Evolutionary conservation across 2,888 invertebrate species (phyloP).

Genomic region (Calliscelio sp.): DNA sequence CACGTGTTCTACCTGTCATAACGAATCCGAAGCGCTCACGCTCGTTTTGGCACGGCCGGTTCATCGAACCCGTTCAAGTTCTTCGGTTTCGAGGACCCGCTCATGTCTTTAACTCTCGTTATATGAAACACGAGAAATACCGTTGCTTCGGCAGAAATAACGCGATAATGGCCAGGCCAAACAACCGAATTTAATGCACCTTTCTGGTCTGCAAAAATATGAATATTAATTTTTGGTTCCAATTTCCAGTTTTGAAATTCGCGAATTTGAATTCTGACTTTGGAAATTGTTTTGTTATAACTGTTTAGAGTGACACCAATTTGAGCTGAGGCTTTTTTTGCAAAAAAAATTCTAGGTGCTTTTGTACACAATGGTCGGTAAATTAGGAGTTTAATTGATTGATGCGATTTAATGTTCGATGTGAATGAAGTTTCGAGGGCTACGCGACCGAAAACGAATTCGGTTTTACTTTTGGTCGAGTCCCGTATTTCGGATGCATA

Average conservation of each 20-base stretch:
- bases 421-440: slow-evolving; percentile 57
- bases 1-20: slow-evolving; percentile 65
- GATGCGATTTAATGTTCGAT: too few relatives aligned
- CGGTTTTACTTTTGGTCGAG: slow-evolving; percentile 83
- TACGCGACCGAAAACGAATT: slow-evolving; percentile 83
- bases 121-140: slow-evolving; percentile 64
- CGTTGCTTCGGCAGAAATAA: slow-evolving; percentile 62
- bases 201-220: too few relatives aligned
- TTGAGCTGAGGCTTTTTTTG: too few relatives aligned
- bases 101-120: slow-evolving; percentile 49
- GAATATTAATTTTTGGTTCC: too few relatives aligned
- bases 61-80: slow-evolving; percentile 72
- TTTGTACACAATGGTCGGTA: too few relatives aligned
- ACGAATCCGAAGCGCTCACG: slow-evolving; percentile 51
- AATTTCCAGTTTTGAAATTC: too few relatives aligned
- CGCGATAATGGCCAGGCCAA: slow-evolving; percentile 57
- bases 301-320: too few relatives aligned
- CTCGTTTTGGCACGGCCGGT: slow-evolving; percentile 63
- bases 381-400: too few relatives aligned
- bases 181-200: slow-evolving; percentile 54
- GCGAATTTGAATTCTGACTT: too few relatives aligned
- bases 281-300: too few relatives aligned
- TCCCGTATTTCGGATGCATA: slow-evolving; percentile 56
- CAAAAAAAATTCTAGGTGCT: too few relatives aligned
- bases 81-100: slow-evolving; percentile 72